Percentiles rank a stretch among this genome's conserved stretches.
phyloP scores from a whole-genome alignment of 2,888 invertebrate species.

The Megalurothrips usitatus region DNA sequence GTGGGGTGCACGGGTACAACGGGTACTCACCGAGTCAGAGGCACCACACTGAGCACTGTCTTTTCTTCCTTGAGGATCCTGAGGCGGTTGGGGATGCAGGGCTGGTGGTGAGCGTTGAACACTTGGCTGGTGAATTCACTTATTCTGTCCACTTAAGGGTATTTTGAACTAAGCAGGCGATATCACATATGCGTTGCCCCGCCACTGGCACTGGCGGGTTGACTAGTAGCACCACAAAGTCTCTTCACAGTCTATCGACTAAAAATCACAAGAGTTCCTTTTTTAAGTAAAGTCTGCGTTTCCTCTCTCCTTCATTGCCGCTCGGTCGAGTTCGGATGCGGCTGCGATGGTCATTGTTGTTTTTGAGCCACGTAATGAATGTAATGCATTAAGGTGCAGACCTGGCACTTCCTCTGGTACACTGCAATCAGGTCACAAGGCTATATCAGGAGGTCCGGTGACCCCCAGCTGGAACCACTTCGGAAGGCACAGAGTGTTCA shows the following conservation, averaged over 20 bases:
- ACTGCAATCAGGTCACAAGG: conserved; percentile 24
- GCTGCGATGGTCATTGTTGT: conserved; percentile 23
- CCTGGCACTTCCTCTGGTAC: conserved; percentile 25
- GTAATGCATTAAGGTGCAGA: conserved; percentile 22
- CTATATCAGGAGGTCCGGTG: conserved; percentile 15
- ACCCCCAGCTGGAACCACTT: conserved; percentile 13
- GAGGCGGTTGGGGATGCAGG: background rate
- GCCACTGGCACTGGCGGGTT: background rate
- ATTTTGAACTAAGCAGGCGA: conserved; percentile 11
- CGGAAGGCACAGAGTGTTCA: background rate
- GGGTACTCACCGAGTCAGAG: too few relatives aligned
- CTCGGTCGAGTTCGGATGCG: background rate
- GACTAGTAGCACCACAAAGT: conserved; percentile 14
- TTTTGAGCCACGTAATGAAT: conserved; percentile 9
- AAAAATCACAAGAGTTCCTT: conserved; percentile 12
- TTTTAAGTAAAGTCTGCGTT: conserved; percentile 18
- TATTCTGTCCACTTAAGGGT: background rate
- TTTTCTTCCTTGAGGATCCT: background rate
- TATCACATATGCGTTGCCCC: conserved; percentile 9
- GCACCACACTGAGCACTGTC: too few relatives aligned
- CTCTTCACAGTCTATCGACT: background rate
- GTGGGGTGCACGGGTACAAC: too few relatives aligned
- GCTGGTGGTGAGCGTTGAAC: background rate
- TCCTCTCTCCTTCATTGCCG: background rate
- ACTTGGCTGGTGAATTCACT: background rate